Conservation (phyloP, 37 sponge, comb jelly and placozoan species). For the Dysidea cf. avara region DNA sequence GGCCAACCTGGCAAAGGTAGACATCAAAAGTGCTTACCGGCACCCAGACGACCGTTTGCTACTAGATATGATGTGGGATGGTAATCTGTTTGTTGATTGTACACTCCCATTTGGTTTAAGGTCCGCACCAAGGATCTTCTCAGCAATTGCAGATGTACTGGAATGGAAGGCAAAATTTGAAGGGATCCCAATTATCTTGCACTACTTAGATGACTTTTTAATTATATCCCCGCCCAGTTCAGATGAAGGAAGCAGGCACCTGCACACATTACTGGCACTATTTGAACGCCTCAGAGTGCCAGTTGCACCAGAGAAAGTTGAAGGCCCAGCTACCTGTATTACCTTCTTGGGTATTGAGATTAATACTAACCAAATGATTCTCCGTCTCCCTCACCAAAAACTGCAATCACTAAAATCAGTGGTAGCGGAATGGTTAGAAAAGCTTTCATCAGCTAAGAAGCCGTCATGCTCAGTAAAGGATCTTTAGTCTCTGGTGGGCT, state of each 20-base stretch:
- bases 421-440: not conserved
- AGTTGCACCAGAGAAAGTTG: slow-evolving; percentile 29
- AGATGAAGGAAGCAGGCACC: not conserved
- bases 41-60: slow-evolving; percentile 35
- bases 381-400: slow-evolving; percentile 39
- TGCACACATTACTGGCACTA: not conserved
- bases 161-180: slow-evolving; percentile 1
- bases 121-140: slow-evolving; percentile 38
- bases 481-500: too few relatives aligned
- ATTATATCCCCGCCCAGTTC: slow-evolving; percentile 1
- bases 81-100: slow-evolving; percentile 6
- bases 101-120: slow-evolving; percentile 38
- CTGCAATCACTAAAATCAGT: not conserved
- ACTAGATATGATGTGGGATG: slow-evolving; percentile 38
- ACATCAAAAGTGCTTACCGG: slow-evolving; percentile 38
- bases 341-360: slow-evolving; percentile 37
- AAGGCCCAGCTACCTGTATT: slow-evolving; percentile 26
- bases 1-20: slow-evolving; percentile 25
- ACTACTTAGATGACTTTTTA: slow-evolving; percentile 36
- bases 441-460: not conserved
- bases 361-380: not conserved
- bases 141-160: slow-evolving; percentile 31
- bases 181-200: slow-evolving; percentile 16
- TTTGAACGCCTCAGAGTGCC: slow-evolving; percentile 29
- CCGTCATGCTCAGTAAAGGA: not conserved